Conservation (phyloP, 2,888 invertebrate species). For the Sinohyriopsis cumingii region DNA sequence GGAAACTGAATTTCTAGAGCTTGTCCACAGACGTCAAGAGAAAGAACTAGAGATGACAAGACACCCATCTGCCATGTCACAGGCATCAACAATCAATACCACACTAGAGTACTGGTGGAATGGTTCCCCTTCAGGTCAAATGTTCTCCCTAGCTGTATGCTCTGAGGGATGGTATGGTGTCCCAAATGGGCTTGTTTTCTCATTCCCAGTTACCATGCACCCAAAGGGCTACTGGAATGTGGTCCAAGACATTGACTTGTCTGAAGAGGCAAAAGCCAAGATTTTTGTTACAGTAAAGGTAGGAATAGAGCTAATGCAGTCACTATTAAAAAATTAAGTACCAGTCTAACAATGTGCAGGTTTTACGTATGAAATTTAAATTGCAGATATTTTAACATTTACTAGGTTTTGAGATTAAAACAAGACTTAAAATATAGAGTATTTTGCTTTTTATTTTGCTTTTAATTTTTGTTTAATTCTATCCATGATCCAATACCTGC, state of each 20-base stretch:
- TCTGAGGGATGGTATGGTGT: conserved; percentile 70
- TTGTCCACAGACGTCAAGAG: conserved; percentile 41
- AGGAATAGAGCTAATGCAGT: conserved; percentile 4
- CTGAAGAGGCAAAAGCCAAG: conserved; percentile 48
- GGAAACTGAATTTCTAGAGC: conserved; percentile 57
- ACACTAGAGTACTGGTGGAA: conserved; percentile 64
- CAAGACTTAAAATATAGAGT: no score
- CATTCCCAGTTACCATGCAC: conserved; percentile 66
- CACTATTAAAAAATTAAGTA: not conserved
- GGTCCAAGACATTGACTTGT: conserved; percentile 62
- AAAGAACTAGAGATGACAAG: conserved; percentile 39
- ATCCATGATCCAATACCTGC: no score
- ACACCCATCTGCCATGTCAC: conserved; percentile 48
- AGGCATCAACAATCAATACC: conserved; percentile 53
- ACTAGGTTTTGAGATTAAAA: no score
- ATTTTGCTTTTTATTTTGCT: no score
- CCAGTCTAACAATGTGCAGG: no score
- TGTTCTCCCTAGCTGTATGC: conserved; percentile 64
- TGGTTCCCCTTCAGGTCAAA: conserved; percentile 62
- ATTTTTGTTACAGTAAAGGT: conserved; percentile 58
- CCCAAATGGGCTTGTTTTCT: conserved; percentile 68
- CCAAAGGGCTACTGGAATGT: conserved; percentile 66
- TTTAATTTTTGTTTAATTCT: no score
- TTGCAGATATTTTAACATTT: no score
- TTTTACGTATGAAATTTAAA: no score